Conservation (phyloP, 2,888 invertebrate species). For the Rapana venosa region DNA sequence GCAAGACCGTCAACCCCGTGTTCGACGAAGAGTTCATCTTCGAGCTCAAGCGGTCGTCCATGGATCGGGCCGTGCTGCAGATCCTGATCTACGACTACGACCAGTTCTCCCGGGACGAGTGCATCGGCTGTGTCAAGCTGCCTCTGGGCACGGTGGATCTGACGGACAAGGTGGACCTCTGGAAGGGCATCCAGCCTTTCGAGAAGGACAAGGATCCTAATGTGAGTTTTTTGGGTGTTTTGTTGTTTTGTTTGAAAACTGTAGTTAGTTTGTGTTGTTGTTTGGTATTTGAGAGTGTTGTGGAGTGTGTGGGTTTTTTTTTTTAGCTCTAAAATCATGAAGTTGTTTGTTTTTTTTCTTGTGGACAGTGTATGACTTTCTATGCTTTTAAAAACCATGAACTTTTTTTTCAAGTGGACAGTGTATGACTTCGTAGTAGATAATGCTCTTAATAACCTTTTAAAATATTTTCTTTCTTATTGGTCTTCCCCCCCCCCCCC, state of each 20-base stretch:
- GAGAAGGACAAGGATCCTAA: constrained; percentile 55
- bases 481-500: too few relatives aligned
- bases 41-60: constrained; percentile 80
- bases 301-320: background rate
- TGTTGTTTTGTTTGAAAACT: too few relatives aligned
- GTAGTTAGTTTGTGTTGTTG: background rate
- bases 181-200: constrained; percentile 80
- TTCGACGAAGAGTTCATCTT: constrained; percentile 86
- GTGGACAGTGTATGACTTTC: too few relatives aligned
- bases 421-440: too few relatives aligned
- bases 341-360: too few relatives aligned
- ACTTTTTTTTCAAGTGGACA: too few relatives aligned
- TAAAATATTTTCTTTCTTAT: too few relatives aligned
- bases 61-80: constrained; percentile 82
- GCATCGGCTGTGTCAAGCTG: constrained; percentile 83
- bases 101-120: constrained; percentile 83
- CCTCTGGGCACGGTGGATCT: constrained; percentile 82
- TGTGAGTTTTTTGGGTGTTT: constrained; percentile 36
- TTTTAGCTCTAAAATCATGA: too few relatives aligned
- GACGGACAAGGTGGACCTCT: constrained; percentile 81
- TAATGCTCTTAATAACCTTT: too few relatives aligned
- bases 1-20: constrained; percentile 84
- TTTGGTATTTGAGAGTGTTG: background rate
- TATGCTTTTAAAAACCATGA: too few relatives aligned
- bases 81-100: constrained; percentile 84